phyloP scores from a whole-genome alignment of 2,888 invertebrate species.

The Lingula anatina region DNA sequence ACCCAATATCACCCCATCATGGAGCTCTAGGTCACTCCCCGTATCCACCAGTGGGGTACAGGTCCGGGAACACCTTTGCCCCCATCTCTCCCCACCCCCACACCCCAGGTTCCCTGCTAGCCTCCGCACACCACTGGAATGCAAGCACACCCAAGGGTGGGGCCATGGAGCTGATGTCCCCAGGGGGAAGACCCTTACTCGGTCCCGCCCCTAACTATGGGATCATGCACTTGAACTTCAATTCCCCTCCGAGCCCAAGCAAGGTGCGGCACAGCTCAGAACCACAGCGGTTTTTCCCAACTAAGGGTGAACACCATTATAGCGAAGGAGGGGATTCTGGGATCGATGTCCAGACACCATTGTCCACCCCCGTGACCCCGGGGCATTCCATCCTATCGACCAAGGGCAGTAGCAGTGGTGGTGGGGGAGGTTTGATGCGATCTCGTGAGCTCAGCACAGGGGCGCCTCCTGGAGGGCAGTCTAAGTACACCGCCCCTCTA shows the following conservation, averaged over 20 bases:
- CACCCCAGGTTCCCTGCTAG: conserved; percentile 30
- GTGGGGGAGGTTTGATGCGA: no score
- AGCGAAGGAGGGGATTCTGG: conserved; percentile 35
- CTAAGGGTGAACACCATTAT: conserved; percentile 27
- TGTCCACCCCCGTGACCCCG: no score
- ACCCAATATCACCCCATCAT: conserved; percentile 33
- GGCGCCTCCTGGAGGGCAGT: no score
- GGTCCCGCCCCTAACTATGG: conserved; percentile 9
- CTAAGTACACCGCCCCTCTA: conserved; percentile 10
- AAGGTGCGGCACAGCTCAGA: neutral
- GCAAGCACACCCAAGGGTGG: conserved; percentile 31
- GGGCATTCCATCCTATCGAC: no score
- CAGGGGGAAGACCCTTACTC: conserved; percentile 31
- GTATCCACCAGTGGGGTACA: conserved; percentile 60
- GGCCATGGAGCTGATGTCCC: conserved; percentile 41
- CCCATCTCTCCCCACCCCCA: conserved; percentile 63
- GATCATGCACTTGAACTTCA: neutral
- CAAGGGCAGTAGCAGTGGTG: no score
- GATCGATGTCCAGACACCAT: conserved; percentile 32
- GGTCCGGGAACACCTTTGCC: conserved; percentile 74
- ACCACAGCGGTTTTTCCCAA: neutral
- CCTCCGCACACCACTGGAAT: conserved; percentile 40
- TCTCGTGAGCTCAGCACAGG: no score
- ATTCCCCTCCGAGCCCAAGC: no score
- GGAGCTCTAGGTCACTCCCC: conserved; percentile 26